Percentiles rank a stretch among this genome's conserved stretches.
Conservation (phyloP, 2,113 vertebrate species). For the Mormoops blainvillei region DNA sequence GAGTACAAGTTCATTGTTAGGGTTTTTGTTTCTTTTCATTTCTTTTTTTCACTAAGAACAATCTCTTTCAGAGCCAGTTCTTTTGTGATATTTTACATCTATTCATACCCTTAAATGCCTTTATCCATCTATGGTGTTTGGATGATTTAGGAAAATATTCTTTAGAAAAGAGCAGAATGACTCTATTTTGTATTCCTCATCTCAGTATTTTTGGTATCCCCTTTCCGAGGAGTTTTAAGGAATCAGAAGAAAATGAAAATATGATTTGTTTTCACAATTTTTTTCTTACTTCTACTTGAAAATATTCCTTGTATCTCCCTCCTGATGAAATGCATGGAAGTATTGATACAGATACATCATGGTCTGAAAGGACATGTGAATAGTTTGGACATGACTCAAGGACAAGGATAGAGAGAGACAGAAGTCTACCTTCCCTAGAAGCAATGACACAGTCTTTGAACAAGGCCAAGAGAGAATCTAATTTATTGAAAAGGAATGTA, state of each 20-base stretch:
- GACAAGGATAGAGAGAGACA: neutral
- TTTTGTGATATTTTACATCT: neutral
- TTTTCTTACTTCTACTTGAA: neutral
- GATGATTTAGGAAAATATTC: neutral
- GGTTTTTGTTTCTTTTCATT: neutral
- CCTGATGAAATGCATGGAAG: neutral
- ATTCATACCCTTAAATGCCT: neutral
- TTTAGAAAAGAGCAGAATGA: neutral
- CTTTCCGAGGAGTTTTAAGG: neutral
- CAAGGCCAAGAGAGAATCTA: slow-evolving; percentile 14
- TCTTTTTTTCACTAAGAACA: neutral
- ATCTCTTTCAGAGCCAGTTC: neutral
- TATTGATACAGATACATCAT: neutral
- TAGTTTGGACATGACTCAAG: neutral
- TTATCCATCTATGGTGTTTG: neutral
- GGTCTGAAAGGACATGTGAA: neutral
- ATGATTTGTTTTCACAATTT: neutral
- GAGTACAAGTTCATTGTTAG: neutral
- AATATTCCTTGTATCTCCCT: neutral
- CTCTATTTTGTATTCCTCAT: neutral
- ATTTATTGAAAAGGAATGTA: slow-evolving; percentile 7
- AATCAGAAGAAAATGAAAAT: slow-evolving; percentile 19
- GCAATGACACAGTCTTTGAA: neutral
- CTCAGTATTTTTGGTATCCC: neutral
- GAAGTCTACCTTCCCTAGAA: neutral